Conservation (phyloP, 2,113 vertebrate genomes). For the Python bivittatus region DNA sequence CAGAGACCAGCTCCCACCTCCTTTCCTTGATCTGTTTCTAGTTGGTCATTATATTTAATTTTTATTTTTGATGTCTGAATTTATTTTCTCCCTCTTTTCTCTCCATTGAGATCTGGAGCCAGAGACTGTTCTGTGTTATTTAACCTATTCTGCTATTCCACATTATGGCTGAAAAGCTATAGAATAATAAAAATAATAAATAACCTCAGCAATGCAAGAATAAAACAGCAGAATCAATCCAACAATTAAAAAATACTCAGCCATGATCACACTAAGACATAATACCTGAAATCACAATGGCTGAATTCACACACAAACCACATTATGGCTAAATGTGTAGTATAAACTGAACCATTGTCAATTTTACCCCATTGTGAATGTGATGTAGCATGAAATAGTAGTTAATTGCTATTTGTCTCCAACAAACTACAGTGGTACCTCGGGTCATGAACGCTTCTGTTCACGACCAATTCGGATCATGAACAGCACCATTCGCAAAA, state of each 20-base stretch:
- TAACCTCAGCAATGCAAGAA: background rate
- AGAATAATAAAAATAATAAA: background rate
- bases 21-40: background rate
- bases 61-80: background rate
- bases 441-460: too few species aligned
- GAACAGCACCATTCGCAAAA: too few species aligned
- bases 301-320: background rate
- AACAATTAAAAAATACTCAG: background rate
- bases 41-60: background rate
- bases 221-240: background rate
- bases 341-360: background rate
- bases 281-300: background rate
- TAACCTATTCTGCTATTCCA: background rate
- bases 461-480: too few species aligned
- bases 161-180: background rate
- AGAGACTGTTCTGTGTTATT: background rate
- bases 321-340: background rate
- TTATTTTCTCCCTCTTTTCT: background rate
- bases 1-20: background rate
- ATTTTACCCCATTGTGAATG: background rate
- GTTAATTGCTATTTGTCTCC: background rate
- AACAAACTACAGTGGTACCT: too few species aligned
- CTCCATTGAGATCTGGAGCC: background rate
- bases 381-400: background rate
- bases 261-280: background rate